Evolutionary conservation across 2,797 vertebrate genomes (phyloP), one percentile per base, ranked within the genome.

Genomic region (Rhynchotus rufescens): DNA sequence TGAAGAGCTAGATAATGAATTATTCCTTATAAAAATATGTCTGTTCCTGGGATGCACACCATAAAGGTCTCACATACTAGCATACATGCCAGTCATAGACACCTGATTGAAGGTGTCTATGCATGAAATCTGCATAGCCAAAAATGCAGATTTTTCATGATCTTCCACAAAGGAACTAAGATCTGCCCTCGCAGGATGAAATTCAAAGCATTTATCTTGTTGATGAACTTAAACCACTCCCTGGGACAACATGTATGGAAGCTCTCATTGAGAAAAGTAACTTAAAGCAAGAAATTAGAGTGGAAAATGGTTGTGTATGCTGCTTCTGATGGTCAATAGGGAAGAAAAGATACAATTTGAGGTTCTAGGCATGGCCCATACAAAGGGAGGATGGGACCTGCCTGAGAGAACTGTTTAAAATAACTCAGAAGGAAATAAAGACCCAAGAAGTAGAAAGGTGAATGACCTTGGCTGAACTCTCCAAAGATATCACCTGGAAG

Each of bases 111-210:
- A 93, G 57, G 77, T 66, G 78, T 26, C 40, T 40, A 40, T 40
- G 40, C 40, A 40, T 40, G 4, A 64, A 89, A 89, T 95, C 91
- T 85, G 81, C 86, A 79, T 23, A 30, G 4, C 78, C 52, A 76
- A 60, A 92, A 97, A 93, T 94, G 93, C 59, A 88, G 90, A 90
- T 93, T 92, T 89, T 94, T 94, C 84, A 94, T 96, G 95, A 86
- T 79, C 71, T 96, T 90, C 77, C 84, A 56, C 72, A 94, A 93
- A 94, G 65, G 72, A 95, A 59, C 49, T 86, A 77, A 92, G 86
- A 93, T 44, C 28, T 83, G 56, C 32, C 42, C 87, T 94, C 92
- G 28, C 6, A 85, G 87, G 87, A 94, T 57, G 64, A 90, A 90
- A 96, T 94, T 93, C 90, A 92, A 95, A 93, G 87, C 81, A 89